Evolutionary conservation across 2,113 vertebrate genomes (phyloP).

Genomic region (Illadopsis cleaveri): DNA sequence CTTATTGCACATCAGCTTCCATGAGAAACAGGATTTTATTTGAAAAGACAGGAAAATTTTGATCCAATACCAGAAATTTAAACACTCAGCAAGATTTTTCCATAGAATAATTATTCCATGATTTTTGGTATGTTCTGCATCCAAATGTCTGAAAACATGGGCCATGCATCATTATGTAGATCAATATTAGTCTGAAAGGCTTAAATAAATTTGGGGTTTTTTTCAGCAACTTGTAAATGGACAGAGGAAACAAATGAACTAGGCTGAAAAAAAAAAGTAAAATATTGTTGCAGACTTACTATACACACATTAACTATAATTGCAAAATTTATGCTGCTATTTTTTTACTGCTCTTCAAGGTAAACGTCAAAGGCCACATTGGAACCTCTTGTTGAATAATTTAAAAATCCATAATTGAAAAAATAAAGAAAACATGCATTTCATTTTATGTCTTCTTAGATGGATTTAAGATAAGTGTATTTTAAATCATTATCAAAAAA

Average conservation of each 20-base stretch:
- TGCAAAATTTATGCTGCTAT: not conserved
- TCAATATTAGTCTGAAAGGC: not conserved
- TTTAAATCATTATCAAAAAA: not conserved
- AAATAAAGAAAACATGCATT: not conserved
- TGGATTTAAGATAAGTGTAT: not conserved
- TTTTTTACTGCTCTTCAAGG: not conserved
- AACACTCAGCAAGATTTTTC: not conserved
- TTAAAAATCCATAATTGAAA: not conserved
- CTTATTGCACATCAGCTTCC: not conserved
- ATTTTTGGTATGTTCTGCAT: not conserved
- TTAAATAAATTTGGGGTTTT: not conserved
- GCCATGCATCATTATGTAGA: not conserved
- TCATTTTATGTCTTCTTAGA: not conserved
- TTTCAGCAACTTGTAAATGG: not conserved
- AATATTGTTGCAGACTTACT: not conserved
- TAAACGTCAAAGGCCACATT: accelerated
- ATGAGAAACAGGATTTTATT: not conserved
- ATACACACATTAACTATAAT: not conserved
- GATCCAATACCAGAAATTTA: accelerated
- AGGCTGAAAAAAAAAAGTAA: not conserved
- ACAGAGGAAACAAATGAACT: not conserved
- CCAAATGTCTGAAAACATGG: not conserved
- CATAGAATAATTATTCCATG: not conserved
- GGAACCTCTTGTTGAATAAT: not conserved
- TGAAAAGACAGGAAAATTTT: not conserved